phyloP scores from a whole-genome alignment of 2,113 vertebrate genomes.

The Zosterops hypoxanthus region DNA sequence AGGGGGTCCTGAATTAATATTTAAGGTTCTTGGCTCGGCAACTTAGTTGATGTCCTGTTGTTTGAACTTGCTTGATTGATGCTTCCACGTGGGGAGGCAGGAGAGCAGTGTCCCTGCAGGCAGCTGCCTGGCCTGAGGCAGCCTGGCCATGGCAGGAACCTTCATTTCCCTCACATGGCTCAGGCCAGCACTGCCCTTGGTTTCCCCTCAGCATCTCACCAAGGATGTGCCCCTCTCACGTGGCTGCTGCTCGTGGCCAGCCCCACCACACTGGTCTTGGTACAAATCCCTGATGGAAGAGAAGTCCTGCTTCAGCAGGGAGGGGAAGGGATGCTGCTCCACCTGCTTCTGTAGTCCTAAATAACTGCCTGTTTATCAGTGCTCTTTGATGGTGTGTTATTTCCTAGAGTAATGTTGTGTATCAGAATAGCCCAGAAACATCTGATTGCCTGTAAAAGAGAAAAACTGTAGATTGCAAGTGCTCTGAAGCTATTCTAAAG shows the following conservation, averaged over 20 bases:
- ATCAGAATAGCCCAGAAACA: neutral
- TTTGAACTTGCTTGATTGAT: neutral
- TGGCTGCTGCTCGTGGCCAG: neutral
- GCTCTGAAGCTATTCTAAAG: neutral
- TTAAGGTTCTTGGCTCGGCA: neutral
- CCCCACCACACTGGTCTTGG: accelerated
- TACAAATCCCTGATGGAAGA: neutral
- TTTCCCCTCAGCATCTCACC: neutral
- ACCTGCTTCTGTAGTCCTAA: neutral
- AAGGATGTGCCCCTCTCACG: accelerated
- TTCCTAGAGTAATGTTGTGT: neutral
- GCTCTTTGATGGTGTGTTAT: neutral
- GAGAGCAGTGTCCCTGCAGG: neutral
- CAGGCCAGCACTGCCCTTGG: neutral
- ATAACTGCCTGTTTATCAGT: neutral
- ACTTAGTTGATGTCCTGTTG: neutral
- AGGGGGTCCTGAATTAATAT: neutral
- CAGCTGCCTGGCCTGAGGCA: neutral
- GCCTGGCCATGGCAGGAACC: neutral
- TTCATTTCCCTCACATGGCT: neutral
- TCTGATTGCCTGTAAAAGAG: neutral
- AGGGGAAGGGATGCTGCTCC: neutral
- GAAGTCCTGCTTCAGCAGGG: neutral
- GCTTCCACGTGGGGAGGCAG: neutral
- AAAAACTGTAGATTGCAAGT: neutral